Percentiles rank a stretch among this genome's conserved stretches.
Evolutionary conservation across 2,113 vertebrate genomes (phyloP).

Genomic region (Potamarius usumacintae): DNA sequence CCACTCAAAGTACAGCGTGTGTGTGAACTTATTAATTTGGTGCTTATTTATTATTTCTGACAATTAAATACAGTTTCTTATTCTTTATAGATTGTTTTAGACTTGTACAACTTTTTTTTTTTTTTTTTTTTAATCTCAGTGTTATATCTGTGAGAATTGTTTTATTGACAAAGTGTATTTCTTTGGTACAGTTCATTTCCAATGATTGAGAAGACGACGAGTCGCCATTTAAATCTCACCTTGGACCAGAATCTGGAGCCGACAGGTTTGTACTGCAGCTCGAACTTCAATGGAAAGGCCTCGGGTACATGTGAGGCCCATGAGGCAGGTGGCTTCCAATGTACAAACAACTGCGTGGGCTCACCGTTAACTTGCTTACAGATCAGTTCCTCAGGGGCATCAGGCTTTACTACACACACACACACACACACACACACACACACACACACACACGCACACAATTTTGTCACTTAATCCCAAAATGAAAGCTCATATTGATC

Average conservation of each 20-base stretch:
- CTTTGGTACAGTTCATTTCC: neutral
- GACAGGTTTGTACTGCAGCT: constrained; percentile 69
- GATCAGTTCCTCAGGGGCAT: constrained; percentile 65
- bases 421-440: constrained; percentile 23
- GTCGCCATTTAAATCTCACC: constrained; percentile 54
- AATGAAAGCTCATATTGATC: neutral
- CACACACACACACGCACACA: neutral
- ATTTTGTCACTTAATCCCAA: neutral
- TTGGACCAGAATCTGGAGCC: constrained; percentile 71
- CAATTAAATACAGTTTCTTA: neutral
- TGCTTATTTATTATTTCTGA: neutral
- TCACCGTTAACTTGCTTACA: constrained; percentile 51
- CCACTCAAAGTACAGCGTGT: neutral
- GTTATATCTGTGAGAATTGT: neutral
- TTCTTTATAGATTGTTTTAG: neutral
- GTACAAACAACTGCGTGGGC: constrained; percentile 62
- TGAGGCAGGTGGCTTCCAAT: constrained; percentile 66
- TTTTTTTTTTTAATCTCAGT: neutral
- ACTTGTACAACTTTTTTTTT: neutral
- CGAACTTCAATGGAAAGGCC: constrained; percentile 66
- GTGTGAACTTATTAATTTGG: neutral
- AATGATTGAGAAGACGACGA: neutral
- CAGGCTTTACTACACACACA: constrained; percentile 70
- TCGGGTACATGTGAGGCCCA: constrained; percentile 55
- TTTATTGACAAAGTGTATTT: neutral